Evolutionary conservation across 2,113 vertebrate genomes (phyloP), one percentile per base, ranked within the genome.

Genomic region (Notothenia rossii): DNA sequence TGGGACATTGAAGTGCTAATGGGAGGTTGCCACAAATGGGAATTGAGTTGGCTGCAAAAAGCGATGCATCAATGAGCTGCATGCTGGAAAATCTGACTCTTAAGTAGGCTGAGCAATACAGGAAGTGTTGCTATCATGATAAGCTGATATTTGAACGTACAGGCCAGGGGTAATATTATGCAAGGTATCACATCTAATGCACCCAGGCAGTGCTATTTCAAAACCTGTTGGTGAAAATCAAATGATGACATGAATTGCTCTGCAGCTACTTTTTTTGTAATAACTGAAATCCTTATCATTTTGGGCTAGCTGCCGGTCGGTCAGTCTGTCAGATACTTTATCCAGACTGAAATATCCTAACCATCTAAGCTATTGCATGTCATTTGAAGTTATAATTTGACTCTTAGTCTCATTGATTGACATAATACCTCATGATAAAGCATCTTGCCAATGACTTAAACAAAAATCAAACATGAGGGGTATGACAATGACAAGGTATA

Each of bases 1-100:
- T 63, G 46, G 53, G 67, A 65, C 36, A 3, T 73, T 65, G 7
- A 40, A 15, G 61, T 77, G 65, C 65, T 61, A 60, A 77, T 77
- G 61, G 69, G 51, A 64, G 55, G 40, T 70, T 53, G 29, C 65
- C 25, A 69, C 60, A 58, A 55, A 86, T 62, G 81, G 65, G 65
- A 81, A 72, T 5, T 63, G 73, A 77, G 53, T 49, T 72, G 65
- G 61, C 50, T 7, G 36, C 62, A 74, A 49, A 70, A 53, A 73
- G 50, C 33, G 25, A 46, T 0, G 13, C 62, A 56, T 48, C 20
- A 5, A 62, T 22, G n/a, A 29, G 55, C 58, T 59, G 51, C 25
- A 36, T 40, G 20, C 50, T 51, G 51, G 46, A 53, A 72, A 54
- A 33, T 50, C 10, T 50, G 13, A 18, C 1, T 40, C 36, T 40